A percentile compares a stretch with the other conserved stretches of the same genome.
phyloP scores from a whole-genome alignment of 2,797 vertebrate genomes.

The Crocidura indochinensis region DNA sequence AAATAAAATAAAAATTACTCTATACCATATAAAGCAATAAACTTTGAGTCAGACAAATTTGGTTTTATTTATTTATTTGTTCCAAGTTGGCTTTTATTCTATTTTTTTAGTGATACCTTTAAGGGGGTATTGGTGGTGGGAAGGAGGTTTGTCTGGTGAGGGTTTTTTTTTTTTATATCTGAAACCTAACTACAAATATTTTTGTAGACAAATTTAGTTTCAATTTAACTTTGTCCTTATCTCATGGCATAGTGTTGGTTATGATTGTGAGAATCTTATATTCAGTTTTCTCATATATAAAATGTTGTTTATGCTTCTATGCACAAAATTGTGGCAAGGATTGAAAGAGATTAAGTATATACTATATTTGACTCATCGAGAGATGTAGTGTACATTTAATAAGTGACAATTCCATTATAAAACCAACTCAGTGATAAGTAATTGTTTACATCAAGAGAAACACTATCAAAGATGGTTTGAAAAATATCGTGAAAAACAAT shows the following conservation, averaged over 20 bases:
- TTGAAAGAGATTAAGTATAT: background rate
- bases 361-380: background rate
- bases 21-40: too few species aligned
- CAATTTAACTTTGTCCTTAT: slow-evolving; percentile 48
- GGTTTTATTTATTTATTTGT: too few species aligned
- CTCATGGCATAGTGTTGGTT: background rate
- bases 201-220: background rate
- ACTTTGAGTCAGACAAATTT: too few species aligned
- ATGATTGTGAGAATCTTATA: background rate
- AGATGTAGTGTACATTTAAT: background rate
- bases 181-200: too few species aligned
- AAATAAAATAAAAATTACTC: background rate
- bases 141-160: too few species aligned
- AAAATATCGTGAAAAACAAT: background rate
- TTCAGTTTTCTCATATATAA: slow-evolving; percentile 27
- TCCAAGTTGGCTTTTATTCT: too few species aligned
- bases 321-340: background rate
- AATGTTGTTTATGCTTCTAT: background rate
- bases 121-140: too few species aligned
- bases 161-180: too few species aligned
- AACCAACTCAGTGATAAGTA: slow-evolving; percentile 6
- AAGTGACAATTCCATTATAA: background rate
- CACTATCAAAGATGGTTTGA: rapidly evolving
- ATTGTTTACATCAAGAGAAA: background rate
- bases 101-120: too few species aligned